A percentile compares a stretch with the other conserved stretches of the same genome.
Evolutionary conservation across 2,113 vertebrate species (phyloP).

Genomic region (Aspiorhynchus laticeps): DNA sequence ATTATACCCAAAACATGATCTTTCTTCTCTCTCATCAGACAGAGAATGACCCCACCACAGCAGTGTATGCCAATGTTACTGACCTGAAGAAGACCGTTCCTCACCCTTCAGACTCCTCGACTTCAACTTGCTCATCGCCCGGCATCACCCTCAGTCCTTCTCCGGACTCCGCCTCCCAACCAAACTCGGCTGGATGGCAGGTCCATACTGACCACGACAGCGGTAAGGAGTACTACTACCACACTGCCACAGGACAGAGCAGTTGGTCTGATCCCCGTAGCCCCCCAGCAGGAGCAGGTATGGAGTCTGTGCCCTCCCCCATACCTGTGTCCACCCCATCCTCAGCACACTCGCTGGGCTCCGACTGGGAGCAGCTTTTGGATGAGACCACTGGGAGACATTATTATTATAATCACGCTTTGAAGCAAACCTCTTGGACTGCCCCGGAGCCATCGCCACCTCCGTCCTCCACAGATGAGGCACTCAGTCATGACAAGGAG

Average conservation of each 20-base stretch:
- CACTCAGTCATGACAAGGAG: neutral
- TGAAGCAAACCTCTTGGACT: conserved; percentile 82
- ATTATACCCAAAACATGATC: neutral
- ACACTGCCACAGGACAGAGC: conserved; percentile 77
- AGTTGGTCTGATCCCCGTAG: conserved; percentile 79
- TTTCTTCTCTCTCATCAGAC: conserved; percentile 35
- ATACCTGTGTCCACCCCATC: conserved; percentile 42
- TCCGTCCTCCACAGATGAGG: neutral
- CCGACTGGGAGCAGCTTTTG: conserved; percentile 79
- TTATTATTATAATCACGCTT: conserved; percentile 82
- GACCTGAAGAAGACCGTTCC: conserved; percentile 66
- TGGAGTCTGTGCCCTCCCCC: conserved; percentile 38
- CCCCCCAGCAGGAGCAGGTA: conserved; percentile 59
- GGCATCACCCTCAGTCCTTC: conserved; percentile 52
- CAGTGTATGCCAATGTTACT: conserved; percentile 83
- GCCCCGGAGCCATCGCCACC: conserved; percentile 51
- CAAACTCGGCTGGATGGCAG: conserved; percentile 75
- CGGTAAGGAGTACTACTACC: conserved; percentile 82
- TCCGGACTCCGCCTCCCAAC: conserved; percentile 39
- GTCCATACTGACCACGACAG: conserved; percentile 79
- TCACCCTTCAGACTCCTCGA: rapidly evolving
- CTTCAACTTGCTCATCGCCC: neutral
- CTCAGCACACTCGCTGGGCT: conserved; percentile 56
- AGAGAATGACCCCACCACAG: conserved; percentile 53
- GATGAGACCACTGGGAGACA: conserved; percentile 78